These are phyloP conservation scores for Ophion costatus DNA, from an alignment of 2,888 invertebrate genomes.

Conservation along the genomic window DNA sequence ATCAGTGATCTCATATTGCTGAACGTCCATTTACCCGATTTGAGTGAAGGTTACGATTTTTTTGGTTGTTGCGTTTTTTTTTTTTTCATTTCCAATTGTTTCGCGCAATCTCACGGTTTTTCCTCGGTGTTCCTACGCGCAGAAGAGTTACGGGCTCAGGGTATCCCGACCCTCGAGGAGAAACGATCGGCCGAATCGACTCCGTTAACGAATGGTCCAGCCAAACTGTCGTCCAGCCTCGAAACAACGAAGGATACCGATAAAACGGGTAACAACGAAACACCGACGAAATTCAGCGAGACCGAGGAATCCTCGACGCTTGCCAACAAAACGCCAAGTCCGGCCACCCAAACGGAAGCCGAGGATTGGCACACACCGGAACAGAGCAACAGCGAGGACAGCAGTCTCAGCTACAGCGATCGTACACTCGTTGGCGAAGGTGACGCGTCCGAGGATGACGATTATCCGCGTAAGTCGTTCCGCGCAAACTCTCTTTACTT, in stretches of 20 bases:
- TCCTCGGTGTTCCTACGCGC: constrained; percentile 58
- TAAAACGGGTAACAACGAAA: constrained; percentile 43
- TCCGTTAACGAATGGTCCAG: constrained; percentile 66
- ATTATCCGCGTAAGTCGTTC: constrained; percentile 70
- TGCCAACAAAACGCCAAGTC: constrained; percentile 51
- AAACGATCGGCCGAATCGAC: constrained; percentile 65
- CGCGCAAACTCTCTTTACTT: not conserved
- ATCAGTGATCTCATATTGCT: constrained; percentile 87
- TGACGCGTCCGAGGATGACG: constrained; percentile 85
- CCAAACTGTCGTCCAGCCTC: constrained; percentile 66
- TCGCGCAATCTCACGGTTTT: not conserved
- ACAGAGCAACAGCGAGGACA: constrained; percentile 91
- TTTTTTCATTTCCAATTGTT: not conserved
- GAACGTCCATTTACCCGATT: constrained; percentile 87
- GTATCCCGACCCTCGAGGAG: constrained; percentile 84
- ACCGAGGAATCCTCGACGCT: constrained; percentile 32
- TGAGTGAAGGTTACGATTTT: constrained; percentile 84
- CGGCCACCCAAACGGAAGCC: constrained; percentile 61
- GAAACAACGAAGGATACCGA: constrained; percentile 55
- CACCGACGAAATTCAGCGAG: constrained; percentile 38
- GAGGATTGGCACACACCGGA: constrained; percentile 83
- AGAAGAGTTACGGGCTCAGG: constrained; percentile 84
- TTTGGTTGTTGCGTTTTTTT: not conserved
- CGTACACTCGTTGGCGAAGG: constrained; percentile 87
- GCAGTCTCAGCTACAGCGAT: constrained; percentile 91